Conservation (phyloP, 1,140 invertebrate species). For the Diplogasteroides magnus region DNA sequence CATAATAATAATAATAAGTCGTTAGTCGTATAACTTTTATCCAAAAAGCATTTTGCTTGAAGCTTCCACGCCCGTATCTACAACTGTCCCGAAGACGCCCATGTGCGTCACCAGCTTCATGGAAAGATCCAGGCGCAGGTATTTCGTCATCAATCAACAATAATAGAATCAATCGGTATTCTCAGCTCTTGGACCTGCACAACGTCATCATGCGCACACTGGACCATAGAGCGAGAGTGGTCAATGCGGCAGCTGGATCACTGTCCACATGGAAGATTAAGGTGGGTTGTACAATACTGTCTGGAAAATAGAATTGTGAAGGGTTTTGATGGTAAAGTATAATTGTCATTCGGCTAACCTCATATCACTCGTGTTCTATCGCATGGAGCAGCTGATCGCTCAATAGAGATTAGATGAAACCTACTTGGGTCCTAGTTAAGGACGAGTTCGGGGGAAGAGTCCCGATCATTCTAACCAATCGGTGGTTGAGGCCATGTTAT, state of each 20-base stretch:
- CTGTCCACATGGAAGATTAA: slow-evolving; percentile 81
- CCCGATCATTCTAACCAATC: too few relatives aligned
- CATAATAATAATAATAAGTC: too few relatives aligned
- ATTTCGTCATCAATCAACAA: background rate
- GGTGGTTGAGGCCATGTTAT: too few relatives aligned
- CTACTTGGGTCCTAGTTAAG: too few relatives aligned
- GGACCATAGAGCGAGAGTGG: slow-evolving; percentile 56
- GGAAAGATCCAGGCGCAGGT: slow-evolving; percentile 56
- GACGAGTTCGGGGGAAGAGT: too few relatives aligned
- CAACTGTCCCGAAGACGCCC: slow-evolving; percentile 77
- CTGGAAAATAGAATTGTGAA: too few relatives aligned
- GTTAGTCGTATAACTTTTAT: background rate
- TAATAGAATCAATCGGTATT: background rate
- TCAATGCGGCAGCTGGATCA: slow-evolving; percentile 83
- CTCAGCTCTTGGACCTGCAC: slow-evolving; percentile 71
- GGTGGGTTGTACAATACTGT: too few relatives aligned
- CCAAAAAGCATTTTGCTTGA: background rate
- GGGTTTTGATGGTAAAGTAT: too few relatives aligned
- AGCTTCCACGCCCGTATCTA: slow-evolving; percentile 50
- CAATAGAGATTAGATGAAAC: too few relatives aligned
- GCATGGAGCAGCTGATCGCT: too few relatives aligned
- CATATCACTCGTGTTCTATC: too few relatives aligned
- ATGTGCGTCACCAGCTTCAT: slow-evolving; percentile 82
- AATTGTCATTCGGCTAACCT: too few relatives aligned
- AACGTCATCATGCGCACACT: slow-evolving; percentile 64